A percentile compares a stretch with the other conserved stretches of the same genome.
Evolutionary conservation across 1,140 invertebrate genomes (phyloP).

Genomic region (Trialeurodes vaporariorum): DNA sequence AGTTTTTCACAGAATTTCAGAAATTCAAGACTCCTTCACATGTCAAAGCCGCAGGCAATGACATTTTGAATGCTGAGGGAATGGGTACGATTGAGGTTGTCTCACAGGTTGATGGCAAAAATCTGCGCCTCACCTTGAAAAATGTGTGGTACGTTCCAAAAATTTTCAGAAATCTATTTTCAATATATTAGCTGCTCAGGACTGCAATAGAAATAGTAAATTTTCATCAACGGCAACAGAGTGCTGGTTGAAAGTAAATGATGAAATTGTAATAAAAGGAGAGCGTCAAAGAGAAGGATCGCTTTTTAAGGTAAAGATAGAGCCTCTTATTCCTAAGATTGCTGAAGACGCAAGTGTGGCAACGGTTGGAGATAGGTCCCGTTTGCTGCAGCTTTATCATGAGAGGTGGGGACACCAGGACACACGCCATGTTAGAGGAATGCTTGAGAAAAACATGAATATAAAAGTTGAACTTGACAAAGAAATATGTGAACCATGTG

Average conservation of each 20-base stretch:
- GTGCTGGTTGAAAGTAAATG: constrained; percentile 20
- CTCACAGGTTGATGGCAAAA: constrained; percentile 22
- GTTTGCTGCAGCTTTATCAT: constrained; percentile 25
- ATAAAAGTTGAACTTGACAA: constrained; percentile 22
- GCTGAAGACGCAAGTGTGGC: constrained; percentile 11
- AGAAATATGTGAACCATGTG: constrained; percentile 28
- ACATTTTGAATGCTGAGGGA: constrained; percentile 22
- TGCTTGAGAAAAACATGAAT: constrained; percentile 15
- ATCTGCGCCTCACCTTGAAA: constrained; percentile 17
- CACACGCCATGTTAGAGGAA: constrained; percentile 24
- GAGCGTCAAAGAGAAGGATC: neutral
- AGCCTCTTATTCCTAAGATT: constrained; percentile 19
- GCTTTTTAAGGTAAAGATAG: constrained; percentile 8
- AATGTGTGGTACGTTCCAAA: constrained; percentile 29
- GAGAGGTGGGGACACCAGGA: constrained; percentile 28
- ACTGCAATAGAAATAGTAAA: constrained; percentile 23
- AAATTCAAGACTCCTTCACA: constrained; percentile 18
- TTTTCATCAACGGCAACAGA: constrained; percentile 22
- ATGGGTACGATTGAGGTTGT: constrained; percentile 24
- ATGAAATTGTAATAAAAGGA: constrained; percentile 8
- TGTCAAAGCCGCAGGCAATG: constrained; percentile 23
- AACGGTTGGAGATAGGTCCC: constrained; percentile 13
- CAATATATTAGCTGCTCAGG: constrained; percentile 26
- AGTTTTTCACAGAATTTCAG: constrained; percentile 23
- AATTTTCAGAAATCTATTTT: constrained; percentile 28